Conservation (phyloP, 2,888 invertebrate species). For the Heliconius hortense region DNA sequence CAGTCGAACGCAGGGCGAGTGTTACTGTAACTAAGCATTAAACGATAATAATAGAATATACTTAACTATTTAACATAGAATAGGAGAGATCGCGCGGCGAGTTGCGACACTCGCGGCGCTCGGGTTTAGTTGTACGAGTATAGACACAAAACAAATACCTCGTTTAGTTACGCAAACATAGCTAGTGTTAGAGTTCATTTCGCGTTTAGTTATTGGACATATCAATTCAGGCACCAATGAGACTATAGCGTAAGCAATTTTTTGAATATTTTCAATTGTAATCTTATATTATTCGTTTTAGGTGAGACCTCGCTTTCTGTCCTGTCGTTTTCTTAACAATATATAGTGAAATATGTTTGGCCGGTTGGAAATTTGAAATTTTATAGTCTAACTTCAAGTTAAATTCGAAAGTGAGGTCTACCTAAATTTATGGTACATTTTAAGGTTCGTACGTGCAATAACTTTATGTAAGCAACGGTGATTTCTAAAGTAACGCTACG, state of each 20-base stretch:
- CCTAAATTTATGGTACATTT: slow-evolving; percentile 49
- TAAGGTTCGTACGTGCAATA: slow-evolving; percentile 58
- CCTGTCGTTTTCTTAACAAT: slow-evolving; percentile 28
- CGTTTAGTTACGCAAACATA: slow-evolving; percentile 78
- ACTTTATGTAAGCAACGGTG: slow-evolving; percentile 57
- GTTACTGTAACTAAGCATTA: slow-evolving; percentile 80
- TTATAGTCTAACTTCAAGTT: background rate
- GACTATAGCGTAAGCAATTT: slow-evolving; percentile 76
- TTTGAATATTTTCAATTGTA: slow-evolving; percentile 66
- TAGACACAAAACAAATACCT: slow-evolving; percentile 79
- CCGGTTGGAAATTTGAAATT: slow-evolving; percentile 6
- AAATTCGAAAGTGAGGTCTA: slow-evolving; percentile 43
- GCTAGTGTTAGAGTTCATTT: slow-evolving; percentile 75
- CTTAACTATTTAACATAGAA: slow-evolving; percentile 74
- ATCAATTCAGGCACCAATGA: slow-evolving; percentile 81
- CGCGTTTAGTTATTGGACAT: slow-evolving; percentile 78
- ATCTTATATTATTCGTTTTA: slow-evolving; percentile 57
- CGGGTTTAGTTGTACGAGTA: slow-evolving; percentile 55
- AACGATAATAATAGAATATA: slow-evolving; percentile 80
- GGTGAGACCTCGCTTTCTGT: slow-evolving; percentile 42
- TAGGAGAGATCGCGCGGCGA: slow-evolving; percentile 60
- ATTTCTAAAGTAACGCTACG: slow-evolving; percentile 58
- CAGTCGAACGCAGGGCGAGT: slow-evolving; percentile 74
- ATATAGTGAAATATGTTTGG: slow-evolving; percentile 19
- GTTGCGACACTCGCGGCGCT: background rate